These are phyloP conservation scores for Drosophila burlai DNA, from an alignment of 1,140 invertebrate species.

Conservation along the genomic window DNA sequence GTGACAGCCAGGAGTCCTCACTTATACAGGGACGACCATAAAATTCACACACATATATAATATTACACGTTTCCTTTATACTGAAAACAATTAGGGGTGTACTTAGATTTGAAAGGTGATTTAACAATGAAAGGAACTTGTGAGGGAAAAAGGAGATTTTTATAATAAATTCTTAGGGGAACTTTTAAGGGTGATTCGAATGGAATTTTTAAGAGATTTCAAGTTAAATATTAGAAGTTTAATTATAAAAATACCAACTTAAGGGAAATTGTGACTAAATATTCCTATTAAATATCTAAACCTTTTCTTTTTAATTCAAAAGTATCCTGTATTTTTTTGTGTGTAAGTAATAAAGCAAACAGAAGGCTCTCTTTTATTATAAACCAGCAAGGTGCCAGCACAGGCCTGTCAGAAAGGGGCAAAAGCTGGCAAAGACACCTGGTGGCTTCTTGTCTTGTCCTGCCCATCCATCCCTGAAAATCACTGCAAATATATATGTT, in stretches of 20 bases:
- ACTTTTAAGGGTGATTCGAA: too few relatives aligned
- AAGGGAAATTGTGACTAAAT: too few relatives aligned
- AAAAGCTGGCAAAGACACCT: slow-evolving; percentile 32
- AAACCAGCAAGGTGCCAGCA: slow-evolving; percentile 47
- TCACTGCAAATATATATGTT: slow-evolving; percentile 47
- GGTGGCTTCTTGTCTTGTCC: slow-evolving; percentile 21
- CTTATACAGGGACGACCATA: slow-evolving; percentile 16
- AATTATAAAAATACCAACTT: not conserved
- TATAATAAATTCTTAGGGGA: too few relatives aligned
- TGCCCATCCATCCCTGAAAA: slow-evolving; percentile 22
- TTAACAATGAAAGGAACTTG: not conserved
- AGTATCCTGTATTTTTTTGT: too few relatives aligned
- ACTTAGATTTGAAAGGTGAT: not conserved
- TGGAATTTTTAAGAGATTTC: not conserved
- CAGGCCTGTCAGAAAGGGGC: slow-evolving; percentile 20
- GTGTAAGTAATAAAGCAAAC: slow-evolving; percentile 76
- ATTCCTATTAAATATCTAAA: not conserved
- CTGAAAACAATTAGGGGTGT: not conserved
- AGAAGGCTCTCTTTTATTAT: slow-evolving; percentile 51
- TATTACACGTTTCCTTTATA: not conserved
- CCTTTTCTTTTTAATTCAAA: too few relatives aligned
- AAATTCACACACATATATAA: slow-evolving; percentile 3
- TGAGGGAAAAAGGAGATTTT: too few relatives aligned
- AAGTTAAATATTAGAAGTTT: not conserved
- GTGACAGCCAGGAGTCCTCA: slow-evolving; percentile 51